Evolutionary conservation across 2,888 invertebrate genomes (phyloP).

Genomic region (Malthinus seriepunctatus): DNA sequence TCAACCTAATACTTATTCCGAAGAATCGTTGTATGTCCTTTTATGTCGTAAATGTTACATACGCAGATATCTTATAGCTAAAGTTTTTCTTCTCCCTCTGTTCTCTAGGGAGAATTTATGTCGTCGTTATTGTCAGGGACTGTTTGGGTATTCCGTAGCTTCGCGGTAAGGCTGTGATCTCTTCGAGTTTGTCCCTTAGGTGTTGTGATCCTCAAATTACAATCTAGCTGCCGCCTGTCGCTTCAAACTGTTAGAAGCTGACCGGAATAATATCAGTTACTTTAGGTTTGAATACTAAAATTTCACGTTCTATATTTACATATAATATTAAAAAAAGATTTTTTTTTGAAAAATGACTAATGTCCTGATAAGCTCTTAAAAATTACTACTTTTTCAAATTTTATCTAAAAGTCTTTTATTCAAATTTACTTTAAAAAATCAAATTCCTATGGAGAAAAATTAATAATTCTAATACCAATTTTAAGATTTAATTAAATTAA

Average conservation of each 20-base stretch:
- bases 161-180: slow-evolving; percentile 39
- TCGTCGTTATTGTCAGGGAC: slow-evolving; percentile 54
- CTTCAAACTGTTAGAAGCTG: slow-evolving; percentile 46
- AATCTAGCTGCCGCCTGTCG: slow-evolving; percentile 52
- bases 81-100: slow-evolving; percentile 18
- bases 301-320: slow-evolving; percentile 4
- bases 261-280: slow-evolving; percentile 48
- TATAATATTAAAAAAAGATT: slow-evolving; percentile 4
- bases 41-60: slow-evolving; percentile 21
- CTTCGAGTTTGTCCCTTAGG: slow-evolving; percentile 48
- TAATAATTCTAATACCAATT: too few relatives aligned
- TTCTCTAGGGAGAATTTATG: slow-evolving; percentile 54
- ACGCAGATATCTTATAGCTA: slow-evolving; percentile 27
- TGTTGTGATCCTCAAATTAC: slow-evolving; percentile 55
- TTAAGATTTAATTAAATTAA: too few relatives aligned
- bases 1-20: slow-evolving; percentile 16
- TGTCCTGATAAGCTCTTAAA: too few relatives aligned
- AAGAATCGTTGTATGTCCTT: slow-evolving; percentile 14
- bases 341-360: not conserved
- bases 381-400: too few relatives aligned
- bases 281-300: slow-evolving; percentile 9
- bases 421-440: too few relatives aligned
- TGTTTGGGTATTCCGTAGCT: slow-evolving; percentile 49
- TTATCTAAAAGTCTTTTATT: too few relatives aligned
- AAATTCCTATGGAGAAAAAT: too few relatives aligned